A percentile compares a stretch with the other conserved stretches of the same genome.
Conservation (phyloP, 2,113 vertebrate species). For the Dryoscopus gambensis region DNA sequence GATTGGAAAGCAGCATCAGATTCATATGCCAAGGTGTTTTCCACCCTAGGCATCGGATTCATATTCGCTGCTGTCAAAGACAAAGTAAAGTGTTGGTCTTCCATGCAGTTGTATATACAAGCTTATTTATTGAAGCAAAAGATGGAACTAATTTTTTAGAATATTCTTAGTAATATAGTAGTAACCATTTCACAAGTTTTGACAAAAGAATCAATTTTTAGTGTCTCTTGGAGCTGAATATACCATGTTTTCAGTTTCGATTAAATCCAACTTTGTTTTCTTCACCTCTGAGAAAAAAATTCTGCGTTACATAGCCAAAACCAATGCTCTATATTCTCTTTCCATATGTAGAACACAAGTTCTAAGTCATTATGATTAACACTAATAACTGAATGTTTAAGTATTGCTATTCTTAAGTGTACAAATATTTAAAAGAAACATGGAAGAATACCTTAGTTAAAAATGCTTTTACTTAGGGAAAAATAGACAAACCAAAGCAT, state of each 20-base stretch:
- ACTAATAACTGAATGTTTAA: not conserved
- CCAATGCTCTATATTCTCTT: not conserved
- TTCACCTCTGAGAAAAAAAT: not conserved
- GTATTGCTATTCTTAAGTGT: not conserved
- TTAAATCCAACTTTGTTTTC: not conserved
- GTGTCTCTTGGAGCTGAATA: not conserved
- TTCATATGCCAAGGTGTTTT: not conserved
- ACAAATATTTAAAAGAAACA: not conserved
- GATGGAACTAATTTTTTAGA: not conserved
- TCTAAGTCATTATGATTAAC: not conserved
- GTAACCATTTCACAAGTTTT: not conserved
- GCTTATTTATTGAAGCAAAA: not conserved
- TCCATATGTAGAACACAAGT: not conserved
- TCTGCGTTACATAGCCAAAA: not conserved
- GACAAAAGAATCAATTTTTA: not conserved
- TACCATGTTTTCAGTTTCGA: not conserved
- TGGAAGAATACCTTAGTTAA: not conserved
- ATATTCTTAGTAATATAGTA: not conserved
- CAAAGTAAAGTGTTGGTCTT: not conserved
- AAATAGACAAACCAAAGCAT: not conserved
- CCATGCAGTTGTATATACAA: not conserved
- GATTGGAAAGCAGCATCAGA: not conserved
- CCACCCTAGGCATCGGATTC: not conserved
- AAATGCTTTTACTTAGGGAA: not conserved
- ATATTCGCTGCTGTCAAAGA: not conserved